phyloP scores from a whole-genome alignment of 2,888 invertebrate species.

The Lepidochrysops patricia region DNA sequence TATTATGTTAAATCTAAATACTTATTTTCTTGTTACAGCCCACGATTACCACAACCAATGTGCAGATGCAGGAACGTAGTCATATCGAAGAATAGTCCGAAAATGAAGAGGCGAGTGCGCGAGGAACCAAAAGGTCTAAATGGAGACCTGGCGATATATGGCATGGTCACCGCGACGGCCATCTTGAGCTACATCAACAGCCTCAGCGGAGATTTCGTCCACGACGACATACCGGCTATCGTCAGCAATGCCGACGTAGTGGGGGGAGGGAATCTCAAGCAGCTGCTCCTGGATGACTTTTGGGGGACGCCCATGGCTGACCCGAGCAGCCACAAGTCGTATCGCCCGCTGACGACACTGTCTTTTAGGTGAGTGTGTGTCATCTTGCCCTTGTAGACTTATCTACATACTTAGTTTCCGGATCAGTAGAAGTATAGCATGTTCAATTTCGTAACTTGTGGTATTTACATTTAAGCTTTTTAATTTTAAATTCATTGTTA shows the following conservation, averaged over 20 bases:
- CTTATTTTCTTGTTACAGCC: slow-evolving; percentile 41
- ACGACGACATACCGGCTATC: slow-evolving; percentile 90
- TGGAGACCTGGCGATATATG: slow-evolving; percentile 75
- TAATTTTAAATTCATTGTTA: too few species aligned
- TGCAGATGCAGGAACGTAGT: slow-evolving; percentile 64
- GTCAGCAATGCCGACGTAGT: slow-evolving; percentile 87
- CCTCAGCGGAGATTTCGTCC: slow-evolving; percentile 87
- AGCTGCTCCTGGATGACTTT: slow-evolving; percentile 85
- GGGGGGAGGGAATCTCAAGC: slow-evolving; percentile 77
- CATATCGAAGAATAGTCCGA: slow-evolving; percentile 37
- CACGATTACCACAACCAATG: slow-evolving; percentile 39
- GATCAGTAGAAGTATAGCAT: too few species aligned
- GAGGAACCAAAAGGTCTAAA: slow-evolving; percentile 44
- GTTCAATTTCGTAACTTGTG: too few species aligned
- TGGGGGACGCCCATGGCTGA: slow-evolving; percentile 92
- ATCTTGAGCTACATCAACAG: slow-evolving; percentile 84
- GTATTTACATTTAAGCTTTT: too few species aligned
- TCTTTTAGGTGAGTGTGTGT: slow-evolving; percentile 85
- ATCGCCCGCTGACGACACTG: slow-evolving; percentile 86
- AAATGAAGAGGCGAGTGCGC: slow-evolving; percentile 67
- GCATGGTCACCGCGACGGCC: slow-evolving; percentile 78
- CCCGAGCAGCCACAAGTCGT: slow-evolving; percentile 88
- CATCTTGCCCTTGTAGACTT: slow-evolving; percentile 2
- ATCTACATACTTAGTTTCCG: too few species aligned
- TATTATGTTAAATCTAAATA: too few species aligned